Percentiles rank a stretch among this genome's conserved stretches.
phyloP scores from a whole-genome alignment of 2,888 invertebrate genomes.

The Melieria crassipennis region DNA sequence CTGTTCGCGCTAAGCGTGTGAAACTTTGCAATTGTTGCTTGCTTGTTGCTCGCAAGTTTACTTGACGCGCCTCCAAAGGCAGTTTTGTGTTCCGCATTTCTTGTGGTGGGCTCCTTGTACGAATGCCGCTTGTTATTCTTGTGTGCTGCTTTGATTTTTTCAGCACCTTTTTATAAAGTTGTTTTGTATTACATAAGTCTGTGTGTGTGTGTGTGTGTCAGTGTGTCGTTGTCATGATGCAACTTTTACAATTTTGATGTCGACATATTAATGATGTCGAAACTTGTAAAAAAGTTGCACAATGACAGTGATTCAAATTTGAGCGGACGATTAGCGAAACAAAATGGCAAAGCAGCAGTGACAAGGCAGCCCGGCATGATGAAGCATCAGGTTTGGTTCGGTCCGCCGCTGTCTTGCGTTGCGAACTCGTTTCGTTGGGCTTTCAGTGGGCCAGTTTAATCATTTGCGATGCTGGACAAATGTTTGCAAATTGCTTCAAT shows the following conservation, averaged over 20 bases:
- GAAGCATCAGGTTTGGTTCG: background rate
- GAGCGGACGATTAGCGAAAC: background rate
- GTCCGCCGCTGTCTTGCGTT: constrained; percentile 1
- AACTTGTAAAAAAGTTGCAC: constrained; percentile 25
- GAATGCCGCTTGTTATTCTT: constrained; percentile 10
- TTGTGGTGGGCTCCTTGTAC: constrained; percentile 8
- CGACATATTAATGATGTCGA: constrained; percentile 34
- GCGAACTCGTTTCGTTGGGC: background rate
- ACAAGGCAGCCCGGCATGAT: background rate
- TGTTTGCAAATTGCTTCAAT: background rate
- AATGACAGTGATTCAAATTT: constrained; percentile 29
- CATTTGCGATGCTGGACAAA: background rate
- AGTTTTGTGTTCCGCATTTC: constrained; percentile 6
- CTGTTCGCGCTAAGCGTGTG: background rate
- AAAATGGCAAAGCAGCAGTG: constrained; percentile 3
- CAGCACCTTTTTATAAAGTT: background rate
- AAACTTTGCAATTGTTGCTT: constrained; percentile 13
- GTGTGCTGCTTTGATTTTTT: constrained; percentile 12
- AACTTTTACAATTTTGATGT: constrained; percentile 5
- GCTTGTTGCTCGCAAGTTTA: constrained; percentile 1
- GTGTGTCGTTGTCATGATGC: background rate
- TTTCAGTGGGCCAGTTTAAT: constrained; percentile 9
- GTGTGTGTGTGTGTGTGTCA: background rate
- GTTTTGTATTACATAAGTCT: background rate
- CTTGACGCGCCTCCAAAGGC: background rate